phyloP scores from a whole-genome alignment of 2,113 vertebrate genomes.

The Psophia crepitans region DNA sequence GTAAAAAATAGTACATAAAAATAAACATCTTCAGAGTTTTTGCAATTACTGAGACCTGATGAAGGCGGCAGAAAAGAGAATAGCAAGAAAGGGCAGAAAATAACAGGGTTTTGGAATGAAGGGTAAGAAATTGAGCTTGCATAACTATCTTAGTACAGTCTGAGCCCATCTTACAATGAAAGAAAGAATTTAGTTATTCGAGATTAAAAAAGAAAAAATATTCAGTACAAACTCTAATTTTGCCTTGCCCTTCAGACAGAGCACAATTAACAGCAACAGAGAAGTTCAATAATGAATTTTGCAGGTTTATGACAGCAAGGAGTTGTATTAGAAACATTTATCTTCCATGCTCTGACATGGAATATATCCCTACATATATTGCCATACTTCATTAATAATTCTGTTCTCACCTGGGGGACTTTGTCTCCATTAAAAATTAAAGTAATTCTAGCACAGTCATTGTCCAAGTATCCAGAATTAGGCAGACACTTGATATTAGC shows the following conservation, averaged over 20 bases:
- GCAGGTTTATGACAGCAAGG: background rate
- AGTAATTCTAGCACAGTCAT: slow-evolving; percentile 89
- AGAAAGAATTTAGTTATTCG: background rate
- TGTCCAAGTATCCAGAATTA: slow-evolving; percentile 82
- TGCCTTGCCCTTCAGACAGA: background rate
- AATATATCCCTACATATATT: background rate
- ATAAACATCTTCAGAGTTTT: background rate
- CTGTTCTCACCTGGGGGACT: slow-evolving; percentile 85
- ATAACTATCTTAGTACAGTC: background rate
- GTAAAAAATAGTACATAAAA: background rate
- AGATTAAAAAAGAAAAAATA: background rate
- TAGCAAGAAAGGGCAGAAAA: background rate
- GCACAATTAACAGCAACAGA: background rate
- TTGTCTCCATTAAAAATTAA: slow-evolving; percentile 86
- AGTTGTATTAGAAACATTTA: background rate
- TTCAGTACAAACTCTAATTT: background rate
- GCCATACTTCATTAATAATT: background rate
- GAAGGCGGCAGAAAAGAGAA: background rate
- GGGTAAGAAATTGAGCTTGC: background rate
- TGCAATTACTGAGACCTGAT: background rate
- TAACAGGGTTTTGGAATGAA: background rate
- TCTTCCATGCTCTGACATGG: background rate
- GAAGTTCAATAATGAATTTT: background rate
- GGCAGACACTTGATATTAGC: slow-evolving; percentile 82
- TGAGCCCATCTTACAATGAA: background rate